Base-by-base conservation (phyloP, 2,888 invertebrate genomes). In the Lissocephala sabroskyi region DNA sequence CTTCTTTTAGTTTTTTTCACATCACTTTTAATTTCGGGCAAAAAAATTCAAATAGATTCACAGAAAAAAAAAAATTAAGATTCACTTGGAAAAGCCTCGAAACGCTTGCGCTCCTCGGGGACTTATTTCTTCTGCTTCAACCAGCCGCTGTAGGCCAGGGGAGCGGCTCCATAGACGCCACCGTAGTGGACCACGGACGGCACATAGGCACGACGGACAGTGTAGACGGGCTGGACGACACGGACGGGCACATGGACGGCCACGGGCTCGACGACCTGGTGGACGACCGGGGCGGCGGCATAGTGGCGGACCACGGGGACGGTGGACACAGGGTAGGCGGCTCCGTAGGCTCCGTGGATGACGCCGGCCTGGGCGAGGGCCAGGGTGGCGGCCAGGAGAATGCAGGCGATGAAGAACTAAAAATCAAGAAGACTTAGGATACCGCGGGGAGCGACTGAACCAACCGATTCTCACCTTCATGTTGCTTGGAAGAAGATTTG, bases 391-490 rank as follows among this genome's bases (percentile, higher is more conserved):
- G 61, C 76, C 36, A 75, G 30, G 47, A 75, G 52, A 41, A 60
- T 52, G 19, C 41, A 62, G 45, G 45, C 73, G 29, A 67, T 55
- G 59, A 76, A 56, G 63, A 78, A 57, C 75, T 75, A 49, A 36
- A 36, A 9, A 13, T 5, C 14, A 2, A 18, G 19, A 18, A n/a
- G 29, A 29, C 11, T 17, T 42, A 19, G n/a, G n/a, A n/a, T n/a
- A n/a, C n/a, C n/a, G n/a, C n/a, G n/a, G n/a, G n/a, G n/a, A n/a
- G n/a, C n/a, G n/a, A n/a, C n/a, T n/a, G n/a, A n/a, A n/a, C n/a
- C n/a, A n/a, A n/a, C n/a, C n/a, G n/a, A n/a, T 11, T 19, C 56
- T 61, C 35, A 77, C 71, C 78, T 77, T 77, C 78, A 71, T 77
- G 36, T 68, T 62, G 49, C n/a, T n/a, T n/a, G n/a, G n/a, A n/a